phyloP scores from a whole-genome alignment of 35 echinoderm and acorn worm species.

The Eucidaris tribuloides region DNA sequence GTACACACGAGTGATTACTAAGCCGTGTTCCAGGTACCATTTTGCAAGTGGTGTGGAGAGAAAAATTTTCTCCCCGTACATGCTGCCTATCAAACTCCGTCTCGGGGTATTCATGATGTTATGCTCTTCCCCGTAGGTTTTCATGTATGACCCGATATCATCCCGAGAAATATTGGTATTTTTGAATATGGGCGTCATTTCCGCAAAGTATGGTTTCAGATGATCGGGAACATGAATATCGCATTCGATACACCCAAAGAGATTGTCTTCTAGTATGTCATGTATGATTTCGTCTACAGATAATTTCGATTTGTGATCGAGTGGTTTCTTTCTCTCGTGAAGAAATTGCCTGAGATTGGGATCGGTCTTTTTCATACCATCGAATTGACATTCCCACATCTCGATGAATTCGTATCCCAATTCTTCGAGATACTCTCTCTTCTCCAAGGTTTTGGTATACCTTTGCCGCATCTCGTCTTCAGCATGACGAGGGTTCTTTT shows the following conservation, averaged over 20 bases:
- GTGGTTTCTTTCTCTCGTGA: not conserved
- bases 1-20: too few relatives aligned
- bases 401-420: slow-evolving; percentile 5
- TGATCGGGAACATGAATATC: slow-evolving; percentile 36
- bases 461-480: not conserved
- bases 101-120: slow-evolving; percentile 16
- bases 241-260: slow-evolving; percentile 31
- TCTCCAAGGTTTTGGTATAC: slow-evolving; percentile 32
- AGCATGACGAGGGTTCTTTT: not conserved
- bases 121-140: not conserved
- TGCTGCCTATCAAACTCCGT: slow-evolving; percentile 37
- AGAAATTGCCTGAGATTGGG: not conserved
- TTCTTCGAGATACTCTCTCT: not conserved
- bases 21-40: slow-evolving; percentile 2
- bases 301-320: not conserved
- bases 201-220: not conserved
- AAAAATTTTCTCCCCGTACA: slow-evolving; percentile 26
- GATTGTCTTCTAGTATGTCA: not conserved
- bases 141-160: slow-evolving; percentile 19
- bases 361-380: not conserved
- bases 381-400: slow-evolving; percentile 44
- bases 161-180: not conserved
- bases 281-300: not conserved
- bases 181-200: slow-evolving; percentile 31
- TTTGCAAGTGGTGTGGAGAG: slow-evolving; percentile 12